Conservation (phyloP, 2,888 invertebrate genomes). For the Limnephilus auricula region DNA sequence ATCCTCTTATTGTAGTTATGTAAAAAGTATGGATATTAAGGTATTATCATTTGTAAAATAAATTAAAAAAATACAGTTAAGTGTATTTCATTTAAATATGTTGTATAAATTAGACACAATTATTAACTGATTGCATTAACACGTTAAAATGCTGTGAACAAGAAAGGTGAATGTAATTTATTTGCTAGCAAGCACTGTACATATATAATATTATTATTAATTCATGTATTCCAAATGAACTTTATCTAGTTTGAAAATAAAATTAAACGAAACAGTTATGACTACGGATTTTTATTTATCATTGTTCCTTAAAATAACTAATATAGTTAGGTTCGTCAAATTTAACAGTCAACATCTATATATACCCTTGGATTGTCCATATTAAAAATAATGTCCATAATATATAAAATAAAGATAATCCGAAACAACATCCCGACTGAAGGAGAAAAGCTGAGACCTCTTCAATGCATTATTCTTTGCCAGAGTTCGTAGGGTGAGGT, state of each 20-base stretch:
- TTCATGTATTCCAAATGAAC: constrained; percentile 53
- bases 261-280: constrained; percentile 25
- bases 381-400: too few relatives aligned
- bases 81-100: neutral
- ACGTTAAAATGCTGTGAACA: neutral
- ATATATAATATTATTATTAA: constrained; percentile 30
- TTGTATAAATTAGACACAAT: neutral
- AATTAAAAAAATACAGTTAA: neutral
- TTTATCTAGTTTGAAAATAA: constrained; percentile 42
- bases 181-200: constrained; percentile 52
- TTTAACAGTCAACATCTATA: too few relatives aligned
- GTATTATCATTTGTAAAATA: neutral
- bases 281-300: neutral
- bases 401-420: too few relatives aligned
- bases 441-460: too few relatives aligned
- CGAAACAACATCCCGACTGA: too few relatives aligned
- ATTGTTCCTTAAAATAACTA: neutral
- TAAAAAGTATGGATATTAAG: neutral
- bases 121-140: neutral
- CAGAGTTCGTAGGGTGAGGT: too few relatives aligned
- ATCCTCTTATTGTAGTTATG: neutral
- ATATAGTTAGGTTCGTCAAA: neutral
- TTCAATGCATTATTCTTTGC: too few relatives aligned
- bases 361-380: too few relatives aligned
- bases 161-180: constrained; percentile 54